Base-by-base conservation (phyloP, 2,797 vertebrate genomes). In the Adelosebastes latens region DNA sequence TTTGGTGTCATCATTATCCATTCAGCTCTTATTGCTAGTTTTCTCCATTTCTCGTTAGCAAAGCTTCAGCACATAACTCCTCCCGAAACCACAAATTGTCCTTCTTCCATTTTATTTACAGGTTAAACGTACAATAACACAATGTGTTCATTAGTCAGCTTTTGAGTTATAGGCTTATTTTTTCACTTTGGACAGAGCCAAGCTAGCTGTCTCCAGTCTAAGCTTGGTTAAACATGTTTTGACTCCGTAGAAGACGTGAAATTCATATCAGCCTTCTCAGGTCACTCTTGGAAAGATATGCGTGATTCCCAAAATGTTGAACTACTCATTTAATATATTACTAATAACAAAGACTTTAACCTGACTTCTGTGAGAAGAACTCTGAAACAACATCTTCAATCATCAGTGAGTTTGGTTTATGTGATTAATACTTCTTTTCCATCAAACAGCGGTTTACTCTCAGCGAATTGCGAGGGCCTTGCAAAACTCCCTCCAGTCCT, bases 401-500 rank as follows among this genome's bases (percentile, higher is more conserved):
- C 81, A 85, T 70, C 52, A 12, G 65, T 79, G 27, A 24, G 65
- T 86, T 86, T 74, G n/a, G 22, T 82, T 80, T 72, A 46, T 82
- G 52, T 88, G 80, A 93, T 86, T 74, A 61, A 90, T 85, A 82
- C 39, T 70, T 83, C 34, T 85, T 90, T 86, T 86, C 70, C 68
- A 81, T 89, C 73, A 88, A 90, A 88, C 77, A 46, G 55, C 65
- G 80, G 82, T 83, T 90, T 79, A 83, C 74, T 85, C 80, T 85
- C 67, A 65, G 72, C 83, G 72, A 82, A 79, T 58, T 70, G 71
- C 73, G 16, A 66, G 49, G 79, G 36, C 52, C 73, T 90, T 77
- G 69, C 67, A 70, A 58, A 79, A 80, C 81, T 82, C 78, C 75
- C 70, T 74, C 75, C 71, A 72, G 77, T 72, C 85, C 70, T 82